Evolutionary conservation across 2,797 vertebrate genomes (phyloP).

Genomic region (Columba guinea): DNA sequence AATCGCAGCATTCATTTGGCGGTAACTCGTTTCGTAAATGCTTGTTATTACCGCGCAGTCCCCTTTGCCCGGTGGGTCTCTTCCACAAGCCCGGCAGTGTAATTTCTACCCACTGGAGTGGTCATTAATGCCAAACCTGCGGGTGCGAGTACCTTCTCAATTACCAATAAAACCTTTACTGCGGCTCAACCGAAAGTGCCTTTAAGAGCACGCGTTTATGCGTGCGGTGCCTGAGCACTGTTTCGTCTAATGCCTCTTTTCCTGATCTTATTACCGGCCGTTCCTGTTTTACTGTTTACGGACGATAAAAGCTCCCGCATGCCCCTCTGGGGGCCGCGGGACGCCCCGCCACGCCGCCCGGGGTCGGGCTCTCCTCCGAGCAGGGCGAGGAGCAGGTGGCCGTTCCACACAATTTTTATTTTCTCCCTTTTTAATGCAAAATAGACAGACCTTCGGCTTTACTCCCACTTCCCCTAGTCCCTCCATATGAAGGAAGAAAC

Average conservation of each 20-base stretch:
- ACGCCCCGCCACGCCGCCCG: background rate
- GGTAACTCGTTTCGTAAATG: background rate
- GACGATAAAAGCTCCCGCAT: conserved; percentile 60
- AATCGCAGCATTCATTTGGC: background rate
- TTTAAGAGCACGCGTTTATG: background rate
- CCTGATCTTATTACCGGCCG: conserved; percentile 49
- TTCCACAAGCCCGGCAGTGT: background rate
- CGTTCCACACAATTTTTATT: fast-evolving
- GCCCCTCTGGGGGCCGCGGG: background rate
- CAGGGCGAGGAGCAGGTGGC: background rate
- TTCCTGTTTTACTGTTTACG: conserved; percentile 43
- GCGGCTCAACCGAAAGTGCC: background rate
- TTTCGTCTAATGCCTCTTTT: conserved; percentile 42
- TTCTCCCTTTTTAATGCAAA: background rate
- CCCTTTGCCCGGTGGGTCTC: background rate
- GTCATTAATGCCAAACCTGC: background rate
- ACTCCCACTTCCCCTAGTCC: background rate
- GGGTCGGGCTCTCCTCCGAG: background rate
- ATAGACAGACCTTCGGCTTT: background rate
- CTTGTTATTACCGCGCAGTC: background rate
- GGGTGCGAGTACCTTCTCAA: background rate
- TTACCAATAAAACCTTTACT: background rate
- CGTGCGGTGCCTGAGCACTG: background rate
- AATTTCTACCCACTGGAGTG: background rate
- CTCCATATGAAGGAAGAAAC: background rate